Percentiles rank a stretch among this genome's conserved stretches.
phyloP scores from a whole-genome alignment of 30 jellyfish, hydroid and myxozoan species.

The Aurelia aurita region DNA sequence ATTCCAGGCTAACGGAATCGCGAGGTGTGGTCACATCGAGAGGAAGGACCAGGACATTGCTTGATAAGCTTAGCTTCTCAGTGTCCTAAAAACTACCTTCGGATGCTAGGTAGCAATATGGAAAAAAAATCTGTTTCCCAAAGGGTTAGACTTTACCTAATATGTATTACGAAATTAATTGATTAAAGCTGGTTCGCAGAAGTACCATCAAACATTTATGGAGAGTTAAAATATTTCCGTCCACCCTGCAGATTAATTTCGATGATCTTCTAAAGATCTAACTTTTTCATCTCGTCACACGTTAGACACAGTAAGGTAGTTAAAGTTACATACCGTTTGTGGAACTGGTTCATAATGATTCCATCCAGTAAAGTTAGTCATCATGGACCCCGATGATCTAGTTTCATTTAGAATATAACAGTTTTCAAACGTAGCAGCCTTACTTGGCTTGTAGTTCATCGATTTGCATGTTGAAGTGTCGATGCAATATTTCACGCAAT shows the following conservation, averaged over 20 bases:
- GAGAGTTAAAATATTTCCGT: not conserved
- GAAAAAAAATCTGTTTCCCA: no score
- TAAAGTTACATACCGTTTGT: constrained; percentile 24
- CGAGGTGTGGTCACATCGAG: no score
- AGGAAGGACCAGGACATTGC: no score
- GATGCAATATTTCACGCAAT: constrained; percentile 27
- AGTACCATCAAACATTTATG: no score
- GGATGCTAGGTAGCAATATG: no score
- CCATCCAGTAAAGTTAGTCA: constrained; percentile 25
- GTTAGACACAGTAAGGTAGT: not conserved
- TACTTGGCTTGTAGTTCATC: constrained; percentile 9
- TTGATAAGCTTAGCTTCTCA: no score
- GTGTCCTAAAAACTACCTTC: no score
- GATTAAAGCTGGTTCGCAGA: no score
- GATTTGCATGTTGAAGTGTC: constrained; percentile 12
- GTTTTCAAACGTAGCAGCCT: not conserved
- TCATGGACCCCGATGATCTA: not conserved
- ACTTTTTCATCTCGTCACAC: not conserved
- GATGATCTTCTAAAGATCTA: not conserved
- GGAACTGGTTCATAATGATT: constrained; percentile 49
- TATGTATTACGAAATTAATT: no score
- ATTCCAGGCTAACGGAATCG: no score
- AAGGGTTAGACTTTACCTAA: no score
- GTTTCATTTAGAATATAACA: constrained; percentile 37
- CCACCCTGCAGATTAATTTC: not conserved